These are phyloP conservation scores for Macrocentrus cingulum DNA, from an alignment of 1,140 invertebrate species.

Conservation along the genomic window DNA sequence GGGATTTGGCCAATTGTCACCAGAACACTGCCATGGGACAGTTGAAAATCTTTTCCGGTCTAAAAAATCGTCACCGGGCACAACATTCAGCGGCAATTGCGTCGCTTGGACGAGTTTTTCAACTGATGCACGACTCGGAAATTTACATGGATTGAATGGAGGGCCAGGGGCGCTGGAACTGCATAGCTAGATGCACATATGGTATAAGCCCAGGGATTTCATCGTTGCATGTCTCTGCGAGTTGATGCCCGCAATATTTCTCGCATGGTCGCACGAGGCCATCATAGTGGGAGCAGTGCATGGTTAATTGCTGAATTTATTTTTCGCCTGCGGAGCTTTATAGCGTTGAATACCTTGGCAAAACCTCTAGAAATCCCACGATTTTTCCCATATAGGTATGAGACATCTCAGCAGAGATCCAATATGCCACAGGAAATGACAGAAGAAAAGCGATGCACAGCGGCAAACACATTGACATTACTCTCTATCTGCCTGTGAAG, in stretches of 20 bases:
- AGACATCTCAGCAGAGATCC: too few species aligned
- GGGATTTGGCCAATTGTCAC: too few species aligned
- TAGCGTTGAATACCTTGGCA: not conserved
- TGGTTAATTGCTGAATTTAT: conserved; percentile 37
- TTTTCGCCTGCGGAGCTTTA: conserved; percentile 13
- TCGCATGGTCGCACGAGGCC: conserved; percentile 25
- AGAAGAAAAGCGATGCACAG: too few species aligned
- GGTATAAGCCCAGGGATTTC: conserved; percentile 17
- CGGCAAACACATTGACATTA: too few species aligned
- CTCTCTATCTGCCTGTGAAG: too few species aligned
- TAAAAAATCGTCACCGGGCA: conserved; percentile 5
- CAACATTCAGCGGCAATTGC: not conserved
- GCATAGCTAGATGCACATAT: not conserved
- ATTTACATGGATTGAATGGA: conserved; percentile 23
- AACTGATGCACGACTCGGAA: conserved; percentile 12
- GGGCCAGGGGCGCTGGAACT: not conserved
- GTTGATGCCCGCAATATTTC: conserved; percentile 31
- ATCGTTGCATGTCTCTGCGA: not conserved
- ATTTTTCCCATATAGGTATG: too few species aligned
- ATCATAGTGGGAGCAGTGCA: conserved; percentile 32
- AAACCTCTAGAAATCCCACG: too few species aligned
- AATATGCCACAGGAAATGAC: too few species aligned
- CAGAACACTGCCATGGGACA: too few species aligned
- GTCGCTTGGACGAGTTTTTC: conserved; percentile 16
- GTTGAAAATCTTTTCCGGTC: conserved; percentile 12